Conservation (phyloP, 2,888 invertebrate species). For the Heterodera filipjevi region DNA sequence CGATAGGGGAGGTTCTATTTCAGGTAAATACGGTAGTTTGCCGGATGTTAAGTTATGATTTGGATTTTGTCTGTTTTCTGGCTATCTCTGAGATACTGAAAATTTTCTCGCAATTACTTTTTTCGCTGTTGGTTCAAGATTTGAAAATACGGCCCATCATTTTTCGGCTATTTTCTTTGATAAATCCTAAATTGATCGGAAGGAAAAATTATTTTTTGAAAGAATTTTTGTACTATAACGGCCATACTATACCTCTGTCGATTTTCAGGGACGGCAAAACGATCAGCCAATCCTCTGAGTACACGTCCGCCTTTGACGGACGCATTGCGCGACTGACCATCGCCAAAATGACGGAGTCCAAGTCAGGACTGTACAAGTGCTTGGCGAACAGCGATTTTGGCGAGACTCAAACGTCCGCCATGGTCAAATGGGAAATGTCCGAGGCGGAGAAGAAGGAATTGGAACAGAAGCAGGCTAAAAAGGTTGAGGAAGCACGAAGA, state of each 20-base stretch:
- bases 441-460: constrained; percentile 18
- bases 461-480: neutral
- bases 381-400: constrained; percentile 61
- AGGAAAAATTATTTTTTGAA: too few relatives aligned
- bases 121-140: too few relatives aligned
- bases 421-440: constrained; percentile 54
- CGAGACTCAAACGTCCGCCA: constrained; percentile 60
- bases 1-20: neutral
- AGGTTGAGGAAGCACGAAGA: neutral
- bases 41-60: too few relatives aligned
- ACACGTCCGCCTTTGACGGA: constrained; percentile 58
- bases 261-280: constrained; percentile 59
- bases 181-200: too few relatives aligned
- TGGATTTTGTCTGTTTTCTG: too few relatives aligned
- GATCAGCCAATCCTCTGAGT: constrained; percentile 48
- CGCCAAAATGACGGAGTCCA: constrained; percentile 50
- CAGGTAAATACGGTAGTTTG: neutral
- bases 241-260: too few relatives aligned
- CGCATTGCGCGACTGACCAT: constrained; percentile 55
- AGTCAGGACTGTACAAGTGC: constrained; percentile 62
- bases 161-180: too few relatives aligned
- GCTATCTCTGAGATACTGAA: too few relatives aligned
- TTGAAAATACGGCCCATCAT: too few relatives aligned
- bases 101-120: too few relatives aligned
- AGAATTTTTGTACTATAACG: too few relatives aligned